Percentiles rank a stretch among this genome's conserved stretches.
phyloP scores from a whole-genome alignment of 2,113 vertebrate genomes.

The Alosa alosa region DNA sequence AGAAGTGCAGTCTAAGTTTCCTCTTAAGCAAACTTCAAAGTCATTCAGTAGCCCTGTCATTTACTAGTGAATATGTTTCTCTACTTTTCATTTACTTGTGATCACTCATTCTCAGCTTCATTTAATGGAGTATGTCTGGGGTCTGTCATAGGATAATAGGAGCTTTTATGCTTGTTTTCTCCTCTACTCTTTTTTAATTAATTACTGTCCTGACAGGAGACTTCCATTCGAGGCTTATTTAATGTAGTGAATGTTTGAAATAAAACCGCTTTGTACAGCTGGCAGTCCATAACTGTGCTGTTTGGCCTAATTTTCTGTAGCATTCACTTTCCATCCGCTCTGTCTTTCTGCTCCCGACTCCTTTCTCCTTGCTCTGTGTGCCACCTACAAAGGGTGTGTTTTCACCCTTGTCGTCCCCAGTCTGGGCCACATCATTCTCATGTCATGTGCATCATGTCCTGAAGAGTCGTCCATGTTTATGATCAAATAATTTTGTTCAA shows the following conservation, averaged over 20 bases:
- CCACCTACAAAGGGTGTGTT: not conserved
- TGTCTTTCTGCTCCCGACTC: not conserved
- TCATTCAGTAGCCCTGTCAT: not conserved
- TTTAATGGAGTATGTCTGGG: conserved; percentile 15
- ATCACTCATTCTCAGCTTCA: conserved; percentile 14
- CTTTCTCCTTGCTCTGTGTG: conserved; percentile 18
- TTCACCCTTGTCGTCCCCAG: not conserved
- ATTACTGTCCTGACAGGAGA: not conserved
- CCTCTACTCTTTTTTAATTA: conserved; percentile 16
- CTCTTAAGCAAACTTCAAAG: not conserved
- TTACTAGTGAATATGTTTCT: not conserved
- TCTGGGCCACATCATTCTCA: not conserved
- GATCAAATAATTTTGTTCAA: too few relatives aligned
- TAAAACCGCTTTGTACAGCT: not conserved
- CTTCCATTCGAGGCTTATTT: conserved; percentile 20
- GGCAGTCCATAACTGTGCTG: not conserved
- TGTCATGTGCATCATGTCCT: not conserved
- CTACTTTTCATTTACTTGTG: conserved; percentile 15
- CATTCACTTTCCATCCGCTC: not conserved
- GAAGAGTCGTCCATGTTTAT: not conserved
- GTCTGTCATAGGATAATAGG: conserved; percentile 14
- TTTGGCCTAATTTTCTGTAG: conserved; percentile 1
- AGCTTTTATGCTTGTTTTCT: conserved; percentile 21
- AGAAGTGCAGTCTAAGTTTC: not conserved
- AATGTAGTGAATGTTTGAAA: not conserved